Evolutionary conservation across 2,113 vertebrate species (phyloP).

Genomic region (Ammodytes dubius): DNA sequence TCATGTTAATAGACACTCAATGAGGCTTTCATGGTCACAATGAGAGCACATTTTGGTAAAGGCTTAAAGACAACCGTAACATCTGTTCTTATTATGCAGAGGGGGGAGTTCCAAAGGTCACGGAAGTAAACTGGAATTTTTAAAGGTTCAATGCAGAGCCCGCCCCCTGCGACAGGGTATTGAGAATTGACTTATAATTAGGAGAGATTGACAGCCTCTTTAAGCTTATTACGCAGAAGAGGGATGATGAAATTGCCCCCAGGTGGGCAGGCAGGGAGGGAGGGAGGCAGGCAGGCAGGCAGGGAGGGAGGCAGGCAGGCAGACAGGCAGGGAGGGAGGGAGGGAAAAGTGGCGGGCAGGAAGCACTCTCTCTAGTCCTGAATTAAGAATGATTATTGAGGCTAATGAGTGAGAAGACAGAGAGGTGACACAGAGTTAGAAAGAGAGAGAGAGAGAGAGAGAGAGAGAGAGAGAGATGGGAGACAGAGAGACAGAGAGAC

Average conservation of each 20-base stretch:
- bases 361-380: conserved; percentile 47
- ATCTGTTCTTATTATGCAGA: conserved; percentile 60
- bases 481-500: conserved; percentile 32
- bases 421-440: conserved; percentile 11
- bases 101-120: conserved; percentile 51
- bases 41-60: conserved; percentile 16
- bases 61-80: conserved; percentile 34
- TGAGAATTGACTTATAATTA: conserved; percentile 78
- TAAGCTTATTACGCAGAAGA: conserved; percentile 79
- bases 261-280: conserved; percentile 60
- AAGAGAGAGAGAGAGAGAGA: neutral
- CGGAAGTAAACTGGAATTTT: conserved; percentile 55
- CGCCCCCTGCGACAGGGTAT: conserved; percentile 54
- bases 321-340: conserved; percentile 52
- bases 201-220: conserved; percentile 80
- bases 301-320: conserved; percentile 52
- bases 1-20: conserved; percentile 42
- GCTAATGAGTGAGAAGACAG: conserved; percentile 44
- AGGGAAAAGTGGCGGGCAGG: conserved; percentile 47
- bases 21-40: conserved; percentile 41
- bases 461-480: conserved; percentile 17
- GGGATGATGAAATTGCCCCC: conserved; percentile 74
- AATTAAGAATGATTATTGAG: conserved; percentile 72
- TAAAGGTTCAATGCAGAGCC: conserved; percentile 69
- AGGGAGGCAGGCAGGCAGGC: neutral